These are phyloP conservation scores for Volucella bombylans DNA, from an alignment of 2,888 invertebrate species.

Conservation along the genomic window DNA sequence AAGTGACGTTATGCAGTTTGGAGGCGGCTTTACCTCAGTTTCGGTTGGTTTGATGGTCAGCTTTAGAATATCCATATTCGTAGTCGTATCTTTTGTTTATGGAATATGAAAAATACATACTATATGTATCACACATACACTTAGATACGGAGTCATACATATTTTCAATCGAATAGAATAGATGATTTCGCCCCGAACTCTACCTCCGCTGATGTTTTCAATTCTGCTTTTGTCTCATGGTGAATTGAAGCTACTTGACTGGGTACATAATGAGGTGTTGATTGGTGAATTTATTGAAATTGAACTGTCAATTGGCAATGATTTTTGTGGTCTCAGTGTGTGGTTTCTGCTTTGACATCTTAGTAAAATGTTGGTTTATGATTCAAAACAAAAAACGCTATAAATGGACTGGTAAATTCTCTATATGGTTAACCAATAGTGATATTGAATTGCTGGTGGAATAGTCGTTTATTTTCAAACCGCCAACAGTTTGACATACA, in stretches of 20 bases:
- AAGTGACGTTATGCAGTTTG: conserved; percentile 57
- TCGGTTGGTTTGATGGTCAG: conserved; percentile 29
- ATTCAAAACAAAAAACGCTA: not conserved
- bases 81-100: not conserved
- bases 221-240: no score
- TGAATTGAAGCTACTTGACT: no score
- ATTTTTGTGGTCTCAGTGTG: conserved; percentile 33
- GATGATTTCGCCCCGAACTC: no score
- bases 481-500: not conserved
- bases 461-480: not conserved
- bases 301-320: conserved; percentile 41
- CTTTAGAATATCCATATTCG: no score
- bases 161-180: no score
- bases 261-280: not conserved
- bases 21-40: not conserved
- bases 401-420: no score
- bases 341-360: not conserved
- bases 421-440: not conserved
- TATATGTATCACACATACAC: no score
- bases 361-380: not conserved
- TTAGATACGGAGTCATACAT: no score
- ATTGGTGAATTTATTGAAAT: conserved; percentile 44
- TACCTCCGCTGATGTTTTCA: no score
- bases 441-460: no score
- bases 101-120: not conserved